These are phyloP conservation scores for Scaptomyza polygonia DNA, from an alignment of 2,888 invertebrate species.

Conservation along the genomic window DNA sequence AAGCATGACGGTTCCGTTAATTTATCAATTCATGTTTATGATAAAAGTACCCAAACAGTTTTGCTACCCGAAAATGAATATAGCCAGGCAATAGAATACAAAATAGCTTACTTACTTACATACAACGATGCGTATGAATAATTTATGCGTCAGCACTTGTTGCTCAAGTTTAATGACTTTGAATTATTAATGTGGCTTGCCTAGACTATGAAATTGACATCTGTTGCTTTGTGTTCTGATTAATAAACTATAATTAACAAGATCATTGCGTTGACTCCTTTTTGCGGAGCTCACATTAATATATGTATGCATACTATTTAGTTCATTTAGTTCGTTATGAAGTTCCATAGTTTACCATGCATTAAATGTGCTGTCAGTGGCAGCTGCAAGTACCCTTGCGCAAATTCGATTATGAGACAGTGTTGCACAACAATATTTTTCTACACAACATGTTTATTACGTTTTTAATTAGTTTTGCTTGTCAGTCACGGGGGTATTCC, in stretches of 20 bases:
- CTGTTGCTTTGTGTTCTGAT: neutral
- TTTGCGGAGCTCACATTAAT: slow-evolving; percentile 16
- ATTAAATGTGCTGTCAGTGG: neutral
- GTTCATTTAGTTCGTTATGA: slow-evolving; percentile 20
- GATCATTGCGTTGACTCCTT: neutral
- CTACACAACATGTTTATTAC: neutral
- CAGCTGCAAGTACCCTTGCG: slow-evolving; percentile 5
- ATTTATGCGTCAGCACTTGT: neutral
- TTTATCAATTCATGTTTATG: slow-evolving; percentile 1
- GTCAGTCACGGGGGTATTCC: slow-evolving; percentile 1
- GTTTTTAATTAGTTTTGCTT: slow-evolving; percentile 25
- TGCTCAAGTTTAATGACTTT: neutral
- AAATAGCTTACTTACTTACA: neutral
- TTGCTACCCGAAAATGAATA: neutral
- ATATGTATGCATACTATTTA: neutral
- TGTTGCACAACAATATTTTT: slow-evolving; percentile 7
- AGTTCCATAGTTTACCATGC: slow-evolving; percentile 2
- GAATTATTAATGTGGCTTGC: neutral
- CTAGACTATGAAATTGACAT: neutral
- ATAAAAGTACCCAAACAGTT: neutral
- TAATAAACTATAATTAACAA: slow-evolving; percentile 9
- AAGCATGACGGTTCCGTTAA: neutral
- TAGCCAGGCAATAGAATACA: neutral
- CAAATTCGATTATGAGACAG: slow-evolving; percentile 14
- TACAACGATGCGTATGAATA: neutral